A percentile compares a stretch with the other conserved stretches of the same genome.
These are phyloP conservation scores for Ophion ellenae DNA, from an alignment of 2,888 invertebrate species.

Conservation along the genomic window DNA sequence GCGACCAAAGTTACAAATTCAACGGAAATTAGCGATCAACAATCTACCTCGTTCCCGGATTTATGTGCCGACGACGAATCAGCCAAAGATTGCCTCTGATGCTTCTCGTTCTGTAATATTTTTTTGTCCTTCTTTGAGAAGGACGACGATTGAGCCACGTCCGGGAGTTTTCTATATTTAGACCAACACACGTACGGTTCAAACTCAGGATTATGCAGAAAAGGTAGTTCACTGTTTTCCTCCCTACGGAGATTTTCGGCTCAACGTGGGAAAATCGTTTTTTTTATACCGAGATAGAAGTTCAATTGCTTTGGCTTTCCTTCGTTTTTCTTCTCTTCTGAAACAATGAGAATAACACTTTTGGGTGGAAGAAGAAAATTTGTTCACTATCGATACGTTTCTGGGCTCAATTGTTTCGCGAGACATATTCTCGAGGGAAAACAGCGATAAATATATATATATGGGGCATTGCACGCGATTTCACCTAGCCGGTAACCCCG, in stretches of 20 bases:
- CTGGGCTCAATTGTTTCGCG: slow-evolving; percentile 19
- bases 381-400: slow-evolving; percentile 29
- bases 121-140: slow-evolving; percentile 71
- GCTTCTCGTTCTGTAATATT: slow-evolving; percentile 74
- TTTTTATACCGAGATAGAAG: slow-evolving; percentile 6
- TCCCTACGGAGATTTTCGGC: slow-evolving; percentile 19
- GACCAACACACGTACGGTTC: slow-evolving; percentile 1
- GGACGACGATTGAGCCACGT: slow-evolving; percentile 32
- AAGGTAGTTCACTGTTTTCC: slow-evolving; percentile 23
- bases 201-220: slow-evolving; percentile 38
- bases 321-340: slow-evolving; percentile 3
- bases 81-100: slow-evolving; percentile 81
- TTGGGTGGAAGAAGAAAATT: slow-evolving; percentile 17
- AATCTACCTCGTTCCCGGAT: slow-evolving; percentile 70
- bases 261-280: slow-evolving; percentile 23
- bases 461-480: background rate
- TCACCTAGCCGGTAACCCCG: no score
- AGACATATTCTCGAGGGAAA: slow-evolving; percentile 21
- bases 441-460: slow-evolving; percentile 21
- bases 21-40: slow-evolving; percentile 67
- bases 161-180: background rate
- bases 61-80: slow-evolving; percentile 78
- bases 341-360: slow-evolving; percentile 15
- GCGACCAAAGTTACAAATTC: slow-evolving; percentile 72
- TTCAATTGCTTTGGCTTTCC: slow-evolving; percentile 4